Evolutionary conservation across 2,113 vertebrate genomes (phyloP).

Genomic region (Nymphicus hollandicus): DNA sequence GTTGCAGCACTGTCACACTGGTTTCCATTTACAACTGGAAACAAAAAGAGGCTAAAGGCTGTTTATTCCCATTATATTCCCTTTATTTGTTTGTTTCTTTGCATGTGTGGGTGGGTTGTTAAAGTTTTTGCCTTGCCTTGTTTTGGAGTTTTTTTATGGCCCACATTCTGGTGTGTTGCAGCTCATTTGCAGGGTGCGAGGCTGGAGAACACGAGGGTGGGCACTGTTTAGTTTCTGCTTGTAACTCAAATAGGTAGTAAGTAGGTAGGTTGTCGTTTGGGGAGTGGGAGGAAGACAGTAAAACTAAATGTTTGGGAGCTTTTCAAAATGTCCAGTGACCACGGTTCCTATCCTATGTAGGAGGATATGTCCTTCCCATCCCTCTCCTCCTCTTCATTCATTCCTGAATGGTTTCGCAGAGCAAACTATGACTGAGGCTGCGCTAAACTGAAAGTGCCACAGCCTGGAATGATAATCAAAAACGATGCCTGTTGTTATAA

Average conservation of each 20-base stretch:
- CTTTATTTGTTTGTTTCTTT: constrained; percentile 13
- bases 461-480: constrained; percentile 46
- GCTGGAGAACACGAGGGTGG: background rate
- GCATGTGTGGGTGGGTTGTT: background rate
- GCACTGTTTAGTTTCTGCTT: background rate
- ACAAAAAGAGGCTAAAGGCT: background rate
- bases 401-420: constrained; percentile 9
- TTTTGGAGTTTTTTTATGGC: constrained; percentile 7
- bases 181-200: background rate
- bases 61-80: constrained; percentile 20
- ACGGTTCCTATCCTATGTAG: background rate
- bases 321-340: background rate
- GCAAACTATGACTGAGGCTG: background rate
- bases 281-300: background rate
- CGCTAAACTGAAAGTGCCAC: background rate
- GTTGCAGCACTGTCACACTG: background rate
- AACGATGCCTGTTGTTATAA: constrained; percentile 44
- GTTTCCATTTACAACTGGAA: constrained; percentile 8
- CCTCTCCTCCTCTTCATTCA: background rate
- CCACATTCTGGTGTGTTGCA: background rate
- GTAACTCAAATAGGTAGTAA: background rate
- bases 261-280: background rate
- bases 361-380: background rate
- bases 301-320: background rate
- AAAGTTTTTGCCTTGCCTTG: background rate